Base-by-base conservation (phyloP, 2,888 invertebrate genomes). In the Hemistola chrysoprasaria region DNA sequence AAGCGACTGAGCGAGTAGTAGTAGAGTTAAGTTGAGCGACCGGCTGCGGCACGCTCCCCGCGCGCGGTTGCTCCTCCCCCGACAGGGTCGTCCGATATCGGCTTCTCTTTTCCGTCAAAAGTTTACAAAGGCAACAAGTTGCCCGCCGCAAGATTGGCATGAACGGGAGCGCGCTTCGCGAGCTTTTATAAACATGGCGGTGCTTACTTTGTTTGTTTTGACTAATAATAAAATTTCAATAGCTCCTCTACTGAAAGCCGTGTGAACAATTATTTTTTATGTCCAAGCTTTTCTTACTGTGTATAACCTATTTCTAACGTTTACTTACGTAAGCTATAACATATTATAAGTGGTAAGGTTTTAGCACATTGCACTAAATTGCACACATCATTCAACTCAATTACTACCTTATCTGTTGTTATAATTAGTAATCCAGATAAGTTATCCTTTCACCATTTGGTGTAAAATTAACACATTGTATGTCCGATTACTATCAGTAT, bases 161-260 rank as follows among this genome's bases (percentile, higher is more conserved):
- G 86, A 84, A 86, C 87, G 82, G 87, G 74, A 88, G 86, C 86
- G 84, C 76, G 81, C 86, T 78, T 78, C 62, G 78, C 84, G 81
- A 86, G 86, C 87, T 88, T 88, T 86, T 84, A 86, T 85, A 86
- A 87, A 84, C 84, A 87, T 85, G 78, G 84, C 78, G 76, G 78
- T 80, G 74, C 75, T 78, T 75, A 78, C 80, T 79, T 81, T 86
- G 78, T 86, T 88, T 86, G 81, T 85, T 84, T 86, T 85, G 71
- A 71, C 73, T 79, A 81, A 82, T 84, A 77, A 78, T 78, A 80
- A 82, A 81, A 77, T 76, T 77, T 84, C 78, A 79, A 81, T 79
- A 69, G 67, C 65, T 62, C 62, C 64, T 65, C 59, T 59, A 59
- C 57, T 62, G 64, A 66, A 76, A 76, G 67, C 65, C 70, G 67